Conservation (phyloP, 2,113 vertebrate genomes). For the Thamnophis sirtalis region DNA sequence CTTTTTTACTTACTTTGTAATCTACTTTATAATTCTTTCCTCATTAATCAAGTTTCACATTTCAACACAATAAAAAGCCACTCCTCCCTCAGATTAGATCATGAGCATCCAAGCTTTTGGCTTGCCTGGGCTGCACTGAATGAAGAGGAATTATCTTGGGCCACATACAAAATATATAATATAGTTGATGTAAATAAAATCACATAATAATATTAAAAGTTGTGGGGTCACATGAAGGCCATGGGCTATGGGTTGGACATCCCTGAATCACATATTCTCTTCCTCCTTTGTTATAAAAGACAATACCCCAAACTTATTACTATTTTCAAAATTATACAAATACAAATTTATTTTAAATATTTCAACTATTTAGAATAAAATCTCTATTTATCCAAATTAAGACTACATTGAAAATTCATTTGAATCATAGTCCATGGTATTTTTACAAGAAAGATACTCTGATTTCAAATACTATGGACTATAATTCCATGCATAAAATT, state of each 20-base stretch:
- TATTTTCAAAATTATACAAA: not conserved
- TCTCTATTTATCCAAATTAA: not conserved
- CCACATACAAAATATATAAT: not conserved
- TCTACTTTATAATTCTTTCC: not conserved
- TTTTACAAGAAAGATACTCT: not conserved
- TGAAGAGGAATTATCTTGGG: not conserved
- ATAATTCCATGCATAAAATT: not conserved
- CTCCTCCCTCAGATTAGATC: not conserved
- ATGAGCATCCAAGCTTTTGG: not conserved
- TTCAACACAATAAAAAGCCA: not conserved
- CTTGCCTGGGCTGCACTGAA: not conserved
- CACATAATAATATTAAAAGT: not conserved
- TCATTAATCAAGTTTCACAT: not conserved
- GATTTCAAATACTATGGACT: not conserved
- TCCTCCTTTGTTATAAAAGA: not conserved
- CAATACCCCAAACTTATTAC: not conserved
- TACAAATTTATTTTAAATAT: not conserved
- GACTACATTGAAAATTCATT: not conserved
- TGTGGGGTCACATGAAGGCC: not conserved
- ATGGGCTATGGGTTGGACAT: not conserved
- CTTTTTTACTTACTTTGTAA: not conserved
- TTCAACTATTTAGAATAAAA: not conserved
- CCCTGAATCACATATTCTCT: not conserved
- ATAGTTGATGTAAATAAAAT: not conserved
- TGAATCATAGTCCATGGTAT: not conserved